A percentile compares a stretch with the other conserved stretches of the same genome.
These are phyloP conservation scores for Portunus trituberculatus DNA, from an alignment of 1,140 invertebrate species.

Conservation along the genomic window DNA sequence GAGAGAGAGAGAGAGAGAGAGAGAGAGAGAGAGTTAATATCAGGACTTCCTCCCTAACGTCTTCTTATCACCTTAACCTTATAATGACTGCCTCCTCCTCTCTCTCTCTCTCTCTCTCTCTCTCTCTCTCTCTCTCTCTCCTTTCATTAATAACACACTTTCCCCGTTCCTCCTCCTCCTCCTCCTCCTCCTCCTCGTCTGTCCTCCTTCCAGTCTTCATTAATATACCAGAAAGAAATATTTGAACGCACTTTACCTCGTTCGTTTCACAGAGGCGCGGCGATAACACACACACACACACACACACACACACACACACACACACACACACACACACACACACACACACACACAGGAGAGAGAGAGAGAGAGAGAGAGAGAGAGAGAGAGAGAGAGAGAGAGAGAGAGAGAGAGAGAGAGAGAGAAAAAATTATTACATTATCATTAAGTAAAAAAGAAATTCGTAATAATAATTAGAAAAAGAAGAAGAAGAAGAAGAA, in stretches of 20 bases:
- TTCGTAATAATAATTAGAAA: neutral
- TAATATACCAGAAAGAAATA: no score
- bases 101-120: neutral
- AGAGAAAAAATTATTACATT: neutral
- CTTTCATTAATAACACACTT: neutral
- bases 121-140: neutral
- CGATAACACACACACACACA: neutral
- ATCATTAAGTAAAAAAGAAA: neutral
- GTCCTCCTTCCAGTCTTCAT: neutral
- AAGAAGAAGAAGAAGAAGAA: neutral
- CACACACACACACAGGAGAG: no score
- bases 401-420: constrained; percentile 23
- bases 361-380: constrained; percentile 33
- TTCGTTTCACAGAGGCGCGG: neutral
- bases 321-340: neutral
- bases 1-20: no score
- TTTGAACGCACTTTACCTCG: no score
- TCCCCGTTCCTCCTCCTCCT: neutral
- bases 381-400: constrained; percentile 7
- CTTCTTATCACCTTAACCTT: no score
- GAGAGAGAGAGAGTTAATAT: no score
- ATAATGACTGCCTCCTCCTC: neutral
- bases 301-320: neutral
- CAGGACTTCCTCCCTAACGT: no score
- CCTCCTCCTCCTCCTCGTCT: neutral